Evolutionary conservation across 2,797 vertebrate genomes (phyloP).

Genomic region (Hydrophis major): DNA sequence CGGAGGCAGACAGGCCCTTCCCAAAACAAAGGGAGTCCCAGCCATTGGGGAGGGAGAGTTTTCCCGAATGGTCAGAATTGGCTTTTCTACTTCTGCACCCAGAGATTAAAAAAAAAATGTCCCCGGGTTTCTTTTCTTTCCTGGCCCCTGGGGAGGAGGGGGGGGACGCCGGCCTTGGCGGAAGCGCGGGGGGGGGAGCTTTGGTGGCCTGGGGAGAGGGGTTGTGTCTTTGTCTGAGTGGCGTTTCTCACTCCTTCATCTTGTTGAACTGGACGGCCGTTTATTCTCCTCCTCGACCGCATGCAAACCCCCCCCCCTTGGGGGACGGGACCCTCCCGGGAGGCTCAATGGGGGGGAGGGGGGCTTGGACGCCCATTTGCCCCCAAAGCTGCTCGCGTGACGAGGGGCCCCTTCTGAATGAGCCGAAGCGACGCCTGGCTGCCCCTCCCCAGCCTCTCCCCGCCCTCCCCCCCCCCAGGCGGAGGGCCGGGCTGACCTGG

Average conservation of each 20-base stretch:
- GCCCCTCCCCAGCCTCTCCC: not conserved
- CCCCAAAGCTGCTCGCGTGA: not conserved
- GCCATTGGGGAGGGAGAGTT: not conserved
- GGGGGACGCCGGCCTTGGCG: not conserved
- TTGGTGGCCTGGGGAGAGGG: not conserved
- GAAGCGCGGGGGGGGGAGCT: not conserved
- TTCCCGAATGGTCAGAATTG: not conserved
- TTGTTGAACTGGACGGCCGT: not conserved
- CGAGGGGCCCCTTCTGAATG: not conserved
- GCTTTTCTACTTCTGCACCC: not conserved
- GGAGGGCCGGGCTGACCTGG: constrained; percentile 76
- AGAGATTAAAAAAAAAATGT: not conserved
- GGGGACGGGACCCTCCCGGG: not conserved
- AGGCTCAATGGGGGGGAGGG: not conserved
- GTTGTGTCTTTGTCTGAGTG: not conserved
- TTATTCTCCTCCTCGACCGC: not conserved
- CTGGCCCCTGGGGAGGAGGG: accelerated
- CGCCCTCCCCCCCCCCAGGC: not conserved
- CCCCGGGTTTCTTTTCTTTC: not conserved
- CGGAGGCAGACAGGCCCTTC: accelerated
- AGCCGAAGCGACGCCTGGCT: not conserved
- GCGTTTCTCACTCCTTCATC: not conserved
- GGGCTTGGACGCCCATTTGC: not conserved
- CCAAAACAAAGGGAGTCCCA: not conserved
- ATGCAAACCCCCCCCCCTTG: not conserved